Percentiles rank a stretch among this genome's conserved stretches.
Conservation (phyloP, 2,888 invertebrate genomes). For the Thymelicus acteon region DNA sequence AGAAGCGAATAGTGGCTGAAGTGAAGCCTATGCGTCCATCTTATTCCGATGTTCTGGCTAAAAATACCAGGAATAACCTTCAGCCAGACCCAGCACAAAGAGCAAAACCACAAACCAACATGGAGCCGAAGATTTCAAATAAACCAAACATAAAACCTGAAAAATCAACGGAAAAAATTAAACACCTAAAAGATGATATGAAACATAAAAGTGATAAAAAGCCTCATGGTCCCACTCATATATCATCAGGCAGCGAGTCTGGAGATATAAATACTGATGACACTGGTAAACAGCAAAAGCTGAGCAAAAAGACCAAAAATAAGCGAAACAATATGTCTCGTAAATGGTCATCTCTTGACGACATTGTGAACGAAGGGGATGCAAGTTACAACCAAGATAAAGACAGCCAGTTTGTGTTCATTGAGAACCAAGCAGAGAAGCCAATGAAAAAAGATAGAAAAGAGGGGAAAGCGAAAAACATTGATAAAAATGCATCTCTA, state of each 20-base stretch:
- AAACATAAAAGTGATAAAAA: slow-evolving; percentile 74
- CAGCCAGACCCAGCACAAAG: slow-evolving; percentile 77
- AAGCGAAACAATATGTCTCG: slow-evolving; percentile 75
- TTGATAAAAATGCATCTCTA: slow-evolving; percentile 55
- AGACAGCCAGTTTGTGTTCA: slow-evolving; percentile 77
- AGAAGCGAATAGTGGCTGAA: slow-evolving; percentile 92
- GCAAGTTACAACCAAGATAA: slow-evolving; percentile 59
- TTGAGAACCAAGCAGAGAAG: slow-evolving; percentile 72
- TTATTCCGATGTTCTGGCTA: slow-evolving; percentile 93
- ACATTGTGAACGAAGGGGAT: slow-evolving; percentile 75
- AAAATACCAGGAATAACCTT: slow-evolving; percentile 83
- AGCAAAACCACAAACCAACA: slow-evolving; percentile 66
- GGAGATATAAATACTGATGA: slow-evolving; percentile 77
- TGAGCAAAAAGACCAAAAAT: slow-evolving; percentile 72
- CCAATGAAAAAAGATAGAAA: slow-evolving; percentile 73
- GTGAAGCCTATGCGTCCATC: slow-evolving; percentile 94
- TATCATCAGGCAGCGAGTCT: slow-evolving; percentile 81
- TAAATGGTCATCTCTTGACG: slow-evolving; percentile 87
- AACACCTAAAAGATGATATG: slow-evolving; percentile 62
- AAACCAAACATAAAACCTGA: slow-evolving; percentile 72
- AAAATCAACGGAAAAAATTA: slow-evolving; percentile 58
- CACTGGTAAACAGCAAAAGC: slow-evolving; percentile 68
- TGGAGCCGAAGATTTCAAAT: slow-evolving; percentile 68
- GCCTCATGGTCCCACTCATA: slow-evolving; percentile 57
- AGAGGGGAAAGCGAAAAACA: slow-evolving; percentile 59